Evolutionary conservation across 2,113 vertebrate species (phyloP), one percentile per base, ranked within the genome.

Genomic region (Periophthalmus modestus): DNA sequence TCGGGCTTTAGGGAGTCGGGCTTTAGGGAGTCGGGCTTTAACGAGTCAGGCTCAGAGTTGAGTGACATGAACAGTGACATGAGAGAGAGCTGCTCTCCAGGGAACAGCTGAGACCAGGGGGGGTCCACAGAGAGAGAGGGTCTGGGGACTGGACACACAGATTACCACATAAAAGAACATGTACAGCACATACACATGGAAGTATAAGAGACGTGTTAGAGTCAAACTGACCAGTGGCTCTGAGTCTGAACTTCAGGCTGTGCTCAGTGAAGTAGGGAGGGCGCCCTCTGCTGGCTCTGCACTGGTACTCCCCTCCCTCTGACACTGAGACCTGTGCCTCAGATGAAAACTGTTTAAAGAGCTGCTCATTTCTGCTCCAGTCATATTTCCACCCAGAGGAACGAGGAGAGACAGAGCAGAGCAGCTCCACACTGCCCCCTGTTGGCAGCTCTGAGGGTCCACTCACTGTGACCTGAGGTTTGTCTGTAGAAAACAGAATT

Each of bases 71-170:
- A 52, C 19, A 69, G 16, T 6, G 14, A 19, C 50, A 52, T 52
- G 15, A 18, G 16, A 18, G 16, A 18, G 16, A 52, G 7, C 50
- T 52, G 50, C 50, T 52, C 50, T 52, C 50, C 50, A 52, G 50
- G 18, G 16, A 52, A 52, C 50, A 46, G 14, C 23, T 70, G 68
- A 62, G 76, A 73, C 72, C 69, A 62, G 16, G 34, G n/a, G 13
- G 33, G 48, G 5, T 54, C 10, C n/a, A n/a, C n/a, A n/a, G n/a
- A n/a, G n/a, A 52, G n/a, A n/a, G n/a, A n/a, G n/a, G n/a, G n/a
- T 12, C n/a, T n/a, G n/a, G n/a, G n/a, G n/a, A n/a, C n/a, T n/a
- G 50, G 50, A 19, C 50, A 52, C 50, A 52, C 50, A 52, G 16
- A 52, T 52, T 18, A 19, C 50, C 18, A 36, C 6, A 36, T 6